These are phyloP conservation scores for Apodemia hepburni DNA, from an alignment of 2,888 invertebrate species.

Conservation along the genomic window DNA sequence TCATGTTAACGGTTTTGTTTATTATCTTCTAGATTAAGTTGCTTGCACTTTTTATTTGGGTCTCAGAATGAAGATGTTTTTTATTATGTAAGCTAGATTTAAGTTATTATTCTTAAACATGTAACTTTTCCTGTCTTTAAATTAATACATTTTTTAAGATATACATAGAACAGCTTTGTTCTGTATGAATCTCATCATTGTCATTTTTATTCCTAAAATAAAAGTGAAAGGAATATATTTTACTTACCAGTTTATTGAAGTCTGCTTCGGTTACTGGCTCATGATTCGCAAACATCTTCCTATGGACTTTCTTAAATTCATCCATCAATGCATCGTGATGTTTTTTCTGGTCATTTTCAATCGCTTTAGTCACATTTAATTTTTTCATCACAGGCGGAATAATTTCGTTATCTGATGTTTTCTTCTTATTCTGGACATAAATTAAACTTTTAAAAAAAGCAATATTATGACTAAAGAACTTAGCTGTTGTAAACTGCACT, in stretches of 20 bases:
- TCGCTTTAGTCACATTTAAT: slow-evolving; percentile 52
- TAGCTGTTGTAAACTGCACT: no score
- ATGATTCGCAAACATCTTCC: slow-evolving; percentile 88
- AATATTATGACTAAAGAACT: neutral
- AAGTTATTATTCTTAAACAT: no score
- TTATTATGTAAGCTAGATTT: no score
- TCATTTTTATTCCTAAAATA: neutral
- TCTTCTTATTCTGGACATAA: slow-evolving; percentile 56
- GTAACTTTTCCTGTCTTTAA: no score
- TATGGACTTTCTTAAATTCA: slow-evolving; percentile 93
- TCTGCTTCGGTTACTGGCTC: slow-evolving; percentile 39
- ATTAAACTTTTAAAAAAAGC: neutral
- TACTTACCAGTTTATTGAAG: slow-evolving; percentile 47
- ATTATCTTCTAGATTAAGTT: no score
- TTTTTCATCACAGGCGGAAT: slow-evolving; percentile 50
- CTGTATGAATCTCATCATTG: no score
- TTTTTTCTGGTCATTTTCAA: slow-evolving; percentile 82
- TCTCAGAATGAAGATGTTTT: no score
- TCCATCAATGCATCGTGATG: slow-evolving; percentile 91
- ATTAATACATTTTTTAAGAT: no score
- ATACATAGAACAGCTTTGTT: no score
- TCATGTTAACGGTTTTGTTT: no score
- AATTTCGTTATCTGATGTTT: slow-evolving; percentile 41
- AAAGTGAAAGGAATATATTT: neutral
- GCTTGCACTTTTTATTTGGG: no score